Base-by-base conservation (phyloP, 2,888 invertebrate genomes). In the Coelogynopora nodosa region DNA sequence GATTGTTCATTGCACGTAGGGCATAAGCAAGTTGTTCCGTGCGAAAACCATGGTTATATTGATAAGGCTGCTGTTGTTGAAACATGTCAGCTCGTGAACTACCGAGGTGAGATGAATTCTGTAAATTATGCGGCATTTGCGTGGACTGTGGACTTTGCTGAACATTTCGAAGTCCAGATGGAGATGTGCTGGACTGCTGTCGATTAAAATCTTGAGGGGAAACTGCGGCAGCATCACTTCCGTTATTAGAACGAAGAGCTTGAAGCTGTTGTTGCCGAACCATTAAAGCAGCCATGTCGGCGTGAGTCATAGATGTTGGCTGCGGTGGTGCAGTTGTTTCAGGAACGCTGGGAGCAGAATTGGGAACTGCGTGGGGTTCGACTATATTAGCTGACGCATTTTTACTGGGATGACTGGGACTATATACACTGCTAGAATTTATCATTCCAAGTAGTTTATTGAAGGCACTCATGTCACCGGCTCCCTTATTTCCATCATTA, bases 371-470 rank as follows among this genome's bases (percentile, higher is more conserved):
- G n/a, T n/a, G n/a, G n/a, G n/a, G n/a, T n/a, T n/a, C n/a, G n/a
- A n/a, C n/a, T n/a, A n/a, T n/a, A 23, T 13, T 26, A 74, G 74
- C 23, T 5, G 27, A 23, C 23, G 74, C 23, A 26, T 13, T 26
- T 26, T 74, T 2, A 74, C 23, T 74, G 23, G 74, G 74, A 74
- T 74, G 5, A 23, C 18, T n/a, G 23, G 27, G 5, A 23, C 23
- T 10, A 5, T 5, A 74, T 13, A 26, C 18, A 74, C 2, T 23
- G 74, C 10, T 2, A 2, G 74, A 74, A 23, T 74, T 74, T 26
- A 74, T 74, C 74, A 74, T 74, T 23, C 74, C 74, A 82, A 82
- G 82, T 29, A 82, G 23, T 82, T 82, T 82, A 29, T 82, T 30
- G 23, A 31, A 82, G 29, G 82, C 82, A 31, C 30, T 31, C 82